Conservation (phyloP, 2,797 vertebrate species). For the Amazonetta brasiliensis region DNA sequence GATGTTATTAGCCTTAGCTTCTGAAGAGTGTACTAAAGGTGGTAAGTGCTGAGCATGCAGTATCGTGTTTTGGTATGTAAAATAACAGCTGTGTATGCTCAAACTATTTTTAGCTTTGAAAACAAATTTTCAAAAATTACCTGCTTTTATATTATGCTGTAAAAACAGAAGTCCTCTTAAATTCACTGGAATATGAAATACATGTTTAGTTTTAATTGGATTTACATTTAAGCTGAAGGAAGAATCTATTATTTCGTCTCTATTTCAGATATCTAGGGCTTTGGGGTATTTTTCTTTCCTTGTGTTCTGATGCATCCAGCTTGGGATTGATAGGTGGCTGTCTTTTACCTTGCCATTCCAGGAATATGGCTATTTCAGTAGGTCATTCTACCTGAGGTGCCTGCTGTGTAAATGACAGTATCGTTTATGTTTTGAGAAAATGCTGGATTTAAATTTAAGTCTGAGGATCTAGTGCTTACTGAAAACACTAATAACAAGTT, state of each 20-base stretch:
- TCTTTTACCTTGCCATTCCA: background rate
- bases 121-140: background rate
- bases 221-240: background rate
- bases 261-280: background rate
- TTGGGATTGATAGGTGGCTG: background rate
- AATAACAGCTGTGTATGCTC: background rate
- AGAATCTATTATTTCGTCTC: background rate
- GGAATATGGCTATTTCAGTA: background rate
- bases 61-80: background rate
- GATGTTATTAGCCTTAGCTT: constrained; percentile 38
- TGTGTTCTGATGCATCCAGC: background rate
- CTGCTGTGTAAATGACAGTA: background rate
- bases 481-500: background rate
- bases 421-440: background rate
- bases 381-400: background rate
- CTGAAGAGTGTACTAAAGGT: constrained; percentile 1
- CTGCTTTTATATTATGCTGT: background rate
- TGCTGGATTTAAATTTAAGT: background rate
- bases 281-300: background rate
- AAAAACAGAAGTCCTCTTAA: background rate
- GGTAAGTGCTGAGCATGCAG: constrained; percentile 1
- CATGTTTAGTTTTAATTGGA: background rate
- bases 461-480: background rate
- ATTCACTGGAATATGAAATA: background rate
- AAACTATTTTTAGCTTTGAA: background rate